Evolutionary conservation across 2,888 invertebrate species (phyloP).

Genomic region (Smittia aterrima): DNA sequence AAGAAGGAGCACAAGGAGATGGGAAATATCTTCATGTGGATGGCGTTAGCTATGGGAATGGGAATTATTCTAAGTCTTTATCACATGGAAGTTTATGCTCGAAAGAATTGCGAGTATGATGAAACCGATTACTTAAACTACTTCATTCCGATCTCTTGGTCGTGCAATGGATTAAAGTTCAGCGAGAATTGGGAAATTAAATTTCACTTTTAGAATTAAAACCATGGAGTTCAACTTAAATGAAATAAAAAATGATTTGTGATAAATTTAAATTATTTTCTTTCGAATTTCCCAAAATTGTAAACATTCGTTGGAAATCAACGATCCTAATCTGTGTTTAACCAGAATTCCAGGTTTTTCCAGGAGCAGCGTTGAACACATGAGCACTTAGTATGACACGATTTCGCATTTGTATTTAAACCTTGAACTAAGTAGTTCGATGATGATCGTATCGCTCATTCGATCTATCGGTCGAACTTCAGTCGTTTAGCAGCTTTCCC

Average conservation of each 20-base stretch:
- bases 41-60: conserved; percentile 72
- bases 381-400: too few relatives aligned
- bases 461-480: not conserved
- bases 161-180: conserved; percentile 47
- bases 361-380: too few relatives aligned
- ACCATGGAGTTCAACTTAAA: not conserved
- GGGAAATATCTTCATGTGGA: conserved; percentile 85
- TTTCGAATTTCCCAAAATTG: too few relatives aligned
- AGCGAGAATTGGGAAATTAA: conserved; percentile 43
- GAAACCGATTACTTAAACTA: conserved; percentile 48
- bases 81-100: conserved; percentile 82
- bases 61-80: conserved; percentile 67
- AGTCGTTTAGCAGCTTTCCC: not conserved
- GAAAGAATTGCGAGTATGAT: conserved; percentile 61
- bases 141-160: conserved; percentile 57
- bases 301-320: too few relatives aligned
- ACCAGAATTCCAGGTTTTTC: too few relatives aligned
- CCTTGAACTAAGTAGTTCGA: too few relatives aligned
- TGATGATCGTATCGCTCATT: not conserved
- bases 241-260: too few relatives aligned
- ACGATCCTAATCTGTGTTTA: too few relatives aligned
- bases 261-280: too few relatives aligned
- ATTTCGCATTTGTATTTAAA: too few relatives aligned
- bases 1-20: conserved; percentile 55
- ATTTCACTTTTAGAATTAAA: conserved; percentile 12